Conservation (phyloP, 2,797 vertebrate species). For the Hypotaenidia okinawae region DNA sequence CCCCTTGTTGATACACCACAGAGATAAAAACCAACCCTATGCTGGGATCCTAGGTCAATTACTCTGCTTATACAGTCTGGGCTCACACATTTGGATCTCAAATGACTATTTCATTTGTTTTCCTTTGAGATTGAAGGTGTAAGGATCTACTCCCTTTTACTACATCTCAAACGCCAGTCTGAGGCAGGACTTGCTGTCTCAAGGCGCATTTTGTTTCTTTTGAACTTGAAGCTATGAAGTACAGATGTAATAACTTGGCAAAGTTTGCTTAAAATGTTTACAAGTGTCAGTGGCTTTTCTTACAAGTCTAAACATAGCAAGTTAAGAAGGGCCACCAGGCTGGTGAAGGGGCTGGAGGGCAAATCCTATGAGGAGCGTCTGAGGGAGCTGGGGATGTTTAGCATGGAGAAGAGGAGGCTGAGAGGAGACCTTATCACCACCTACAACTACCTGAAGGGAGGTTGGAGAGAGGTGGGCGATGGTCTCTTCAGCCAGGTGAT, state of each 20-base stretch:
- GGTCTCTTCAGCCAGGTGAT: too few relatives aligned
- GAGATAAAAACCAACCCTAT: neutral
- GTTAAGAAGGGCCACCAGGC: too few relatives aligned
- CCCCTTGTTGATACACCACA: neutral
- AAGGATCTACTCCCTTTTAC: neutral
- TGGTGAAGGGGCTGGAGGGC: too few relatives aligned
- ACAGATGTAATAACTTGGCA: neutral
- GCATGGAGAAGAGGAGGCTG: too few relatives aligned
- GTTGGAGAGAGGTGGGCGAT: too few relatives aligned
- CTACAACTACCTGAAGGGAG: too few relatives aligned
- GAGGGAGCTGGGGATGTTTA: too few relatives aligned
- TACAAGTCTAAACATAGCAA: neutral
- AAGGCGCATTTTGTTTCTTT: neutral
- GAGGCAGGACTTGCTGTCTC: neutral
- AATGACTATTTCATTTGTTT: neutral
- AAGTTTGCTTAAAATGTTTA: neutral
- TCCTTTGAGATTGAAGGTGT: neutral
- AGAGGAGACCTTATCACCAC: too few relatives aligned
- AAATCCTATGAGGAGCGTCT: too few relatives aligned
- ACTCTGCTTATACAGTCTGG: neutral
- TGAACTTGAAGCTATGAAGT: neutral
- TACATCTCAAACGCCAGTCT: neutral
- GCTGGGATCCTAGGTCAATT: neutral
- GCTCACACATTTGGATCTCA: neutral
- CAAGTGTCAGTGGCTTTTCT: neutral